Conservation (phyloP, 1,140 invertebrate genomes). For the Temnothorax longispinosus region DNA sequence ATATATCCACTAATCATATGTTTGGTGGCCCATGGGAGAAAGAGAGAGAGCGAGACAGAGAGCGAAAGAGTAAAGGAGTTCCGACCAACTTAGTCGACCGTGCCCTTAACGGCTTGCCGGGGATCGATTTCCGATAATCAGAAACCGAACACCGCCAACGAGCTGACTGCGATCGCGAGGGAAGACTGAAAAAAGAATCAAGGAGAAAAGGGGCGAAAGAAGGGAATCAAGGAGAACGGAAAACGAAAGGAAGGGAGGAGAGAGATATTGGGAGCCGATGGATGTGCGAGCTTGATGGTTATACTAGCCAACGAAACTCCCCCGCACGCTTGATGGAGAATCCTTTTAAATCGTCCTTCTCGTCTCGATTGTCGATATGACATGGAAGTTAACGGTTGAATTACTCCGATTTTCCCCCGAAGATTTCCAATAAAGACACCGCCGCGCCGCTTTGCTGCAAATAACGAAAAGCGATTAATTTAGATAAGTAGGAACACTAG, state of each 20-base stretch:
- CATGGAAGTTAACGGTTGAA: constrained; percentile 56
- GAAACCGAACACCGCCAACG: constrained; percentile 76
- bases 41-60: neutral
- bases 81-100: constrained; percentile 70
- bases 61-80: neutral
- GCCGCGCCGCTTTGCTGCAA: neutral
- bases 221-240: constrained; percentile 36
- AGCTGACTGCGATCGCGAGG: constrained; percentile 65
- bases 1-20: constrained; percentile 52
- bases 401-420: constrained; percentile 18
- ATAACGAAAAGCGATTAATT: constrained; percentile 39
- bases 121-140: constrained; percentile 79
- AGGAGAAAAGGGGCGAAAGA: constrained; percentile 24
- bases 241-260: neutral
- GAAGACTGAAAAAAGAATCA: constrained; percentile 64
- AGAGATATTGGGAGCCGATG: constrained; percentile 52
- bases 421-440: constrained; percentile 45
- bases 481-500: constrained; percentile 20
- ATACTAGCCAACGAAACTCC: constrained; percentile 55
- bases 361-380: constrained; percentile 54
- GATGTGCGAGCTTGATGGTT: constrained; percentile 46
- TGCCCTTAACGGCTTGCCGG: constrained; percentile 69
- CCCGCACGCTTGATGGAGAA: constrained; percentile 51
- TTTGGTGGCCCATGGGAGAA: neutral
- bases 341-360: constrained; percentile 55